phyloP scores from a whole-genome alignment of 1,140 invertebrate species.

The Dendroctonus valens region DNA sequence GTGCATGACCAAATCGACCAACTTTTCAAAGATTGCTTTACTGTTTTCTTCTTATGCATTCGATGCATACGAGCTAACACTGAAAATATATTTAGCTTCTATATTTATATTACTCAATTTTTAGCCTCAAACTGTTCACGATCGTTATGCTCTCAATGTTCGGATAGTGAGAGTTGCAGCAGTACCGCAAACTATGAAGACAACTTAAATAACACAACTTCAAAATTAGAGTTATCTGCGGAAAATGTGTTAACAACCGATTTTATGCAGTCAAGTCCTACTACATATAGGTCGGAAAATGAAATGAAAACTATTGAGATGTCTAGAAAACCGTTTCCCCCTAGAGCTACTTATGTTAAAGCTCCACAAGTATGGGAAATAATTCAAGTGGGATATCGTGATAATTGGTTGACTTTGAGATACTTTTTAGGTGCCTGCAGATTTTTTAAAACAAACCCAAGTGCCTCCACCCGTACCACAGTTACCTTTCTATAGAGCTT shows the following conservation, averaged over 20 bases:
- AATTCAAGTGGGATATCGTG: too few relatives aligned
- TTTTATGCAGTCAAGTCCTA: slow-evolving; percentile 49
- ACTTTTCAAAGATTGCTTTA: too few relatives aligned
- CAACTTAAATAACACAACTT: slow-evolving; percentile 38
- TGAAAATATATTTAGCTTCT: too few relatives aligned
- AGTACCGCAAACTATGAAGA: slow-evolving; percentile 49
- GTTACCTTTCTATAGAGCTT: slow-evolving; percentile 28
- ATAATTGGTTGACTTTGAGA: too few relatives aligned
- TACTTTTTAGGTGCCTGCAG: slow-evolving; percentile 23
- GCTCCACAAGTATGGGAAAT: slow-evolving; percentile 34
- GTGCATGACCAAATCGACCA: too few relatives aligned
- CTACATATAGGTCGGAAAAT: slow-evolving; percentile 45
- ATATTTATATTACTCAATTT: slow-evolving; percentile 18
- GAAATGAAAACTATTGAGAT: slow-evolving; percentile 2
- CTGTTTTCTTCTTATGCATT: too few relatives aligned
- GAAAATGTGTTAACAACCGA: slow-evolving; percentile 46
- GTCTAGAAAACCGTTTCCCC: slow-evolving; percentile 23
- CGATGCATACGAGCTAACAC: too few relatives aligned
- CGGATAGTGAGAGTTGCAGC: slow-evolving; percentile 50
- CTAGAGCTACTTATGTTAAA: slow-evolving; percentile 40
- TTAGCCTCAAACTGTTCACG: slow-evolving; percentile 60
- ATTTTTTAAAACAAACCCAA: slow-evolving; percentile 24
- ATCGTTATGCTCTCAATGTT: slow-evolving; percentile 56
- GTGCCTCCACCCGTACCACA: slow-evolving; percentile 21
- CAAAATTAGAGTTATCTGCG: slow-evolving; percentile 25